These are phyloP conservation scores for Neofelis nebulosa DNA, from an alignment of 2,113 vertebrate species.

Conservation along the genomic window DNA sequence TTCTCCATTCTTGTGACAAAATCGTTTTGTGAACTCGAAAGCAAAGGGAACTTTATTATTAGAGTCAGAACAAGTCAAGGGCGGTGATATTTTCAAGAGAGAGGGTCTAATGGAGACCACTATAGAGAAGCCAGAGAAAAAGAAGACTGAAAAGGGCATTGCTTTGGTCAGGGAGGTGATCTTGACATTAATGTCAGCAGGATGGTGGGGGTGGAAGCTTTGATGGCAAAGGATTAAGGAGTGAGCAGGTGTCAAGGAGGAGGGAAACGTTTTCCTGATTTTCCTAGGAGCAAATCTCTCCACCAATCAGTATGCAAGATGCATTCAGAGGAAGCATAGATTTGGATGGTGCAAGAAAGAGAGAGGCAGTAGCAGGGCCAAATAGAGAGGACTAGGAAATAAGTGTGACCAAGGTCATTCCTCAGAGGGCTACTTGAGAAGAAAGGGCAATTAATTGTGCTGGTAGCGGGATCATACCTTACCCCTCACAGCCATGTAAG, in stretches of 20 bases:
- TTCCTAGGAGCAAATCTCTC: slow-evolving; percentile 5
- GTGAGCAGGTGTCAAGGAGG: slow-evolving; percentile 34
- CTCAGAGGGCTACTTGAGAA: slow-evolving; percentile 64
- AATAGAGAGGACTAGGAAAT: not conserved
- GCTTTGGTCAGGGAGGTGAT: not conserved
- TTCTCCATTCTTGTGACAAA: slow-evolving; percentile 27
- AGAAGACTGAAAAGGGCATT: not conserved
- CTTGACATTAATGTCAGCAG: not conserved
- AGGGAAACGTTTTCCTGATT: slow-evolving; percentile 32
- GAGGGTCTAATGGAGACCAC: not conserved
- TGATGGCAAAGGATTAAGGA: not conserved
- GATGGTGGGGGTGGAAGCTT: slow-evolving; percentile 9
- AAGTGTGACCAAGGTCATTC: slow-evolving; percentile 21
- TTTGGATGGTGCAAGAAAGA: not conserved
- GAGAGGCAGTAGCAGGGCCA: not conserved
- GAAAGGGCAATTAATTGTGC: slow-evolving; percentile 65
- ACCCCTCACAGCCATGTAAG: not conserved
- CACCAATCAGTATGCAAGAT: not conserved
- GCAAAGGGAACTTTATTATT: not conserved
- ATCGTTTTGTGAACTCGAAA: not conserved
- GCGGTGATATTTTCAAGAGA: not conserved
- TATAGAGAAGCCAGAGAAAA: not conserved
- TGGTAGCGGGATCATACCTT: not conserved
- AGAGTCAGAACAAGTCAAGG: not conserved
- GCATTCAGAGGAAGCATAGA: not conserved